Evolutionary conservation across 2,113 vertebrate species (phyloP), one percentile per base, ranked within the genome.

Genomic region (Geococcyx californianus): DNA sequence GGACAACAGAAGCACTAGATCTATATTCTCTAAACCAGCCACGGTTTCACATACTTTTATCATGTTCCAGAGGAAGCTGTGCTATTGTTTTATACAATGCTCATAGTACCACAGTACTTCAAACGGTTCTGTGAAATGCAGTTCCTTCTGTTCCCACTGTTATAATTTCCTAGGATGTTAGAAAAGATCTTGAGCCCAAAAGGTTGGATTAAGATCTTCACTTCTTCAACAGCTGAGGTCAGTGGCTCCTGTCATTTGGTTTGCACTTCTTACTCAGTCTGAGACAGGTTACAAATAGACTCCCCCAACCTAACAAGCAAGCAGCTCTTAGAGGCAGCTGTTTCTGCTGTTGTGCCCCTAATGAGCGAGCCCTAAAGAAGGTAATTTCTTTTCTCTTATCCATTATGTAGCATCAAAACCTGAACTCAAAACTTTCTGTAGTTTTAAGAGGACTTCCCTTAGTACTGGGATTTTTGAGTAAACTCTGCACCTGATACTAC

Each of bases 1-100:
- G 59, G 49, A 38, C 33, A 89, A 88, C 13, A 81, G 86, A 86
- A 84, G 38, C 68, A 17, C 47, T 81, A 40, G 56, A 60, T 84
- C 68, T 87, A 0, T 74, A 47, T 89, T 81, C 29, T 70, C 49
- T 74, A 55, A 76, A 64, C 38, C 34, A 89, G 85, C 17, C 63
- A 42, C 1, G 2, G 29, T 78, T 93, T 92, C 80, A 78, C 26
- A 26, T 24, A 76, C n/a, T 79, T 93, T 60, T 68, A 73, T 86
- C 75, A 31, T 1, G 1, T 83, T 93, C 67, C 74, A 88, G 93
- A 64, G 28, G 78, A 94, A 80, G 63, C 59, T 90, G 78, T 87
- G 78, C 70, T 76, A 21, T 89, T 94, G 77, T 95, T 95, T 96
- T 87, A 73, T 79, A 85, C 58, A 83, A 89, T 77, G 26, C 40